These are phyloP conservation scores for Pollenia angustigena DNA, from an alignment of 2,888 invertebrate species.

Conservation along the genomic window DNA sequence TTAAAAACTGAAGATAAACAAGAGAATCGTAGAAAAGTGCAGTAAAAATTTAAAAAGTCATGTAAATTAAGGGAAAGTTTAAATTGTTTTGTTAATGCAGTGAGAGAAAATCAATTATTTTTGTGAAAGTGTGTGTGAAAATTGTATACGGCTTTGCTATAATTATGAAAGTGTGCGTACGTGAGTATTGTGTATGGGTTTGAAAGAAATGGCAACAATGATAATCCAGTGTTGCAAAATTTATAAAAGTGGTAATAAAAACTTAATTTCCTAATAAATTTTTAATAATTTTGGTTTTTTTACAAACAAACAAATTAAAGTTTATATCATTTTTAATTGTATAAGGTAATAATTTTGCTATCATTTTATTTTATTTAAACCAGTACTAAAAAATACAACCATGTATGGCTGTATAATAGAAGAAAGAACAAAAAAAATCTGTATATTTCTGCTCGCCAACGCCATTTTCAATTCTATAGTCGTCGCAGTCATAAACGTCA, in stretches of 20 bases:
- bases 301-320: neutral
- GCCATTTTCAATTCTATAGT: constrained; percentile 80
- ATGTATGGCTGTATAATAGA: constrained; percentile 65
- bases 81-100: constrained; percentile 61
- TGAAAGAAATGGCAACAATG: constrained; percentile 64
- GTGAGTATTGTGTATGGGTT: constrained; percentile 2
- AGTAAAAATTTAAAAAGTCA: neutral
- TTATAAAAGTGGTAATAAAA: neutral
- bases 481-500: constrained; percentile 79
- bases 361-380: neutral
- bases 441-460: constrained; percentile 76
- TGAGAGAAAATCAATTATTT: constrained; percentile 73
- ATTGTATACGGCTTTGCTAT: constrained; percentile 43
- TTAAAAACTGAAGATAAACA: neutral
- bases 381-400: constrained; percentile 65
- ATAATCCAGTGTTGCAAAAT: constrained; percentile 56
- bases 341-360: neutral
- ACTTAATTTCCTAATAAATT: neutral
- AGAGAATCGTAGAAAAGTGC: neutral
- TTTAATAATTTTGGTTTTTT: neutral
- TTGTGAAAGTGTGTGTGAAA: constrained; percentile 41
- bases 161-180: neutral
- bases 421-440: constrained; percentile 67
- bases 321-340: neutral
- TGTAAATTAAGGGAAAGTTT: constrained; percentile 67